Conservation (phyloP, 2,888 invertebrate genomes). For the Hybos culiciformis region DNA sequence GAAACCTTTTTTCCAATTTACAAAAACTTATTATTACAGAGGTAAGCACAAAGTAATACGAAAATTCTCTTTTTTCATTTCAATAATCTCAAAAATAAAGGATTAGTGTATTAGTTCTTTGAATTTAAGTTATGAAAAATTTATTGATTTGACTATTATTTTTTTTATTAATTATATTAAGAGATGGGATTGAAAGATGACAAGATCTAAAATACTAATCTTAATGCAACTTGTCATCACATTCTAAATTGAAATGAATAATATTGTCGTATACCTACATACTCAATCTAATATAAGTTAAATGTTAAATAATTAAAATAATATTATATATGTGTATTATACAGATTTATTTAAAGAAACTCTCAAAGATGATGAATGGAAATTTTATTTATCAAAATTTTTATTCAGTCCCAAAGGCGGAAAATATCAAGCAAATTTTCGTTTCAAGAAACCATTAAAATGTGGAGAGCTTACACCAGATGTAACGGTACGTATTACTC, state of each 20-base stretch:
- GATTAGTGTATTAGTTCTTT: no score
- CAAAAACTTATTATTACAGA: conserved; percentile 42
- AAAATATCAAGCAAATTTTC: conserved; percentile 52
- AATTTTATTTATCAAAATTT: conserved; percentile 51
- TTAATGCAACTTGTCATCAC: no score
- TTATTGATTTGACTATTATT: no score
- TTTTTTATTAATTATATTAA: no score
- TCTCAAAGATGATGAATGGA: conserved; percentile 43
- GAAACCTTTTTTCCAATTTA: conserved; percentile 48
- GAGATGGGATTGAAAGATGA: no score
- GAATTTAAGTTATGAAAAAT: no score
- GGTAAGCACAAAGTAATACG: conserved; percentile 26
- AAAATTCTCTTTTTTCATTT: not conserved
- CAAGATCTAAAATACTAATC: no score
- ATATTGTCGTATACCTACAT: no score
- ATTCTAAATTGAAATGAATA: no score
- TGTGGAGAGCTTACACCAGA: conserved; percentile 48
- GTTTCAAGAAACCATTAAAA: conserved; percentile 43
- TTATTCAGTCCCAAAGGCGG: conserved; percentile 54
- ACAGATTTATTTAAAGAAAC: conserved; percentile 37
- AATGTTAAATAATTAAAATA: not conserved
- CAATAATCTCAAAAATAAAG: no score
- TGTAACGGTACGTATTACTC: conserved; percentile 37
- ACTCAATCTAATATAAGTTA: no score
- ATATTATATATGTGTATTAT: conserved; percentile 14